Base-by-base conservation (phyloP, 2,113 vertebrate genomes). In the Riparia riparia region DNA sequence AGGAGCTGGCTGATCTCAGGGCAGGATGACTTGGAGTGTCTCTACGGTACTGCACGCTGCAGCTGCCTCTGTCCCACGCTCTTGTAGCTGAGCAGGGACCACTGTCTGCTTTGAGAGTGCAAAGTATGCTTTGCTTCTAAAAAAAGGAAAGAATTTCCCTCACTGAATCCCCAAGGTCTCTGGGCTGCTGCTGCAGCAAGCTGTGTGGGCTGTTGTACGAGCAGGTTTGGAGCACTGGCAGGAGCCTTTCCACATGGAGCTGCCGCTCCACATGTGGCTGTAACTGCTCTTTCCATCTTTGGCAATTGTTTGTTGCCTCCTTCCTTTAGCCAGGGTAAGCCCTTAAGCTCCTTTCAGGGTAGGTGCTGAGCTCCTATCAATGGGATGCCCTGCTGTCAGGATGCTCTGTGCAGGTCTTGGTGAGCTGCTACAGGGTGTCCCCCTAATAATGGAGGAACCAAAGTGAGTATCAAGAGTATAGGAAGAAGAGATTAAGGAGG, bases 1-100 rank as follows among this genome's bases (percentile, higher is more conserved):
- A 98, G 99, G 98, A 99, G 99, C 98, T 99, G 99, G 99, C 99
- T 99, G 98, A 98, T 98, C 98, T 99, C 99, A 97, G 99, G 99
- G 98, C 99, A 98, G 98, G 99, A 99, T 96, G 98, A 99, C 96
- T 98, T 99, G 98, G 99, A 99, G 98, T 99, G 98, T 98, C 98
- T 99, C 98, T 98, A 99, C 99, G 99, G 99, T 99, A 98, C 97
- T 96, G 97, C 97, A 97, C 97, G 97, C 97, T 80, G 93, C 97
- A 96, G 97, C 97, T 97, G 97, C 96, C 96, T 91, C 29, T 31
- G 94, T 94, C 89, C 96, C 63, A 1, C 92, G 97, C 97, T 98
- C 95, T 93, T 95, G 92, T 97, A 97, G 97, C 96, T 98, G 98
- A 98, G 92, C 44, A n/a, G 66, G 63, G 89, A 74, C 77, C 73